These are phyloP conservation scores for Papilio machaon DNA, from an alignment of 1,140 invertebrate genomes.

Conservation along the genomic window DNA sequence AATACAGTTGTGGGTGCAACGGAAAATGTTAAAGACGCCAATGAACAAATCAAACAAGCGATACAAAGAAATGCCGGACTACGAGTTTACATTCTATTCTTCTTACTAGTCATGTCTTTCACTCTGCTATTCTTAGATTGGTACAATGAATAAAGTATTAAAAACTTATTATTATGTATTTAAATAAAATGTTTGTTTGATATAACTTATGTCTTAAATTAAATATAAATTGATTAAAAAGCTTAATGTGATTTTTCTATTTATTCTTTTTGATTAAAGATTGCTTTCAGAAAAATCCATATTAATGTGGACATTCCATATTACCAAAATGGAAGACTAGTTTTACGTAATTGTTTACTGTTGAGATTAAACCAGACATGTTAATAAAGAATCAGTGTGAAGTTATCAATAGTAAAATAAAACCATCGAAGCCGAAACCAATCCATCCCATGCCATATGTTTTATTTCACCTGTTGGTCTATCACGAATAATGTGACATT, in stretches of 20 bases:
- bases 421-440: too few relatives aligned
- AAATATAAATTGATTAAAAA: not conserved
- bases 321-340: too few relatives aligned
- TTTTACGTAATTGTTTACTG: too few relatives aligned
- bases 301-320: not conserved
- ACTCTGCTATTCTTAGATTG: conserved; percentile 98
- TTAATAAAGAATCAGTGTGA: too few relatives aligned
- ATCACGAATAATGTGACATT: too few relatives aligned
- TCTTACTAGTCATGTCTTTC: conserved; percentile 97
- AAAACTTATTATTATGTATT: not conserved
- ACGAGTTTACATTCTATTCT: conserved; percentile 96
- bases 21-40: conserved; percentile 97
- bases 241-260: not conserved
- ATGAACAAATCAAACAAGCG: conserved; percentile 97
- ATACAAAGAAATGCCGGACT: conserved; percentile 98
- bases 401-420: not conserved
- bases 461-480: too few relatives aligned
- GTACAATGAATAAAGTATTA: conserved; percentile 94
- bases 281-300: not conserved
- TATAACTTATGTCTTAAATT: not conserved
- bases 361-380: too few relatives aligned
- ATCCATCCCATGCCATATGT: too few relatives aligned
- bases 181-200: not conserved
- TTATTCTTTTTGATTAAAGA: not conserved
- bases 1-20: conserved; percentile 94